Evolutionary conservation across 2,113 vertebrate genomes (phyloP).

Genomic region (Platichthys flesus): DNA sequence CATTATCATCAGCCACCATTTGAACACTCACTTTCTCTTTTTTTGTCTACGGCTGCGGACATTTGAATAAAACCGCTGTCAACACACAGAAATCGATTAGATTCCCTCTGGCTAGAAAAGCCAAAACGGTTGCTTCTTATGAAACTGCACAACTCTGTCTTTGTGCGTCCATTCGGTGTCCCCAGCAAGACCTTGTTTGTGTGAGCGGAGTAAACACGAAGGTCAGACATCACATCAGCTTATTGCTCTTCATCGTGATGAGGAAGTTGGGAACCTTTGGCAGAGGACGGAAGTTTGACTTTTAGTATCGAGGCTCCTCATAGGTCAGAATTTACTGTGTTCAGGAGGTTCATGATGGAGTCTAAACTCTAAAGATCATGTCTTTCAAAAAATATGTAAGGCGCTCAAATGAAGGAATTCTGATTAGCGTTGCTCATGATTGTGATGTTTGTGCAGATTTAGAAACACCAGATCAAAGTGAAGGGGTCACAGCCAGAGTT

Average conservation of each 20-base stretch:
- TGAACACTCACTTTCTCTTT: conserved; percentile 51
- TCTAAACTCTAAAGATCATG: too few species aligned
- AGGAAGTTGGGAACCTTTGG: conserved; percentile 15
- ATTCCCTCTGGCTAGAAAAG: conserved; percentile 56
- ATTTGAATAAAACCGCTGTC: conserved; percentile 74
- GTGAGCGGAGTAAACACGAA: conserved; percentile 34
- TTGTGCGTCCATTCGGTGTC: conserved; percentile 11
- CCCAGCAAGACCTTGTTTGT: conserved; percentile 47
- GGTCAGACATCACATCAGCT: conserved; percentile 27
- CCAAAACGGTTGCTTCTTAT: conserved; percentile 65
- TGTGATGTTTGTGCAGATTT: too few species aligned
- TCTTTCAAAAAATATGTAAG: too few species aligned
- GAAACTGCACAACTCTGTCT: conserved; percentile 42
- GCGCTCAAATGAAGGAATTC: too few species aligned
- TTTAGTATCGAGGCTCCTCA: neutral
- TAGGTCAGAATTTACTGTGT: neutral
- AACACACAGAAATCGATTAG: conserved; percentile 64
- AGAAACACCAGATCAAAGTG: too few species aligned
- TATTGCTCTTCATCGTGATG: conserved; percentile 14
- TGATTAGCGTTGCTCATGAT: too few species aligned
- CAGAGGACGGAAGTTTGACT: neutral
- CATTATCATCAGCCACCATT: conserved; percentile 76
- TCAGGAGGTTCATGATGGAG: neutral
- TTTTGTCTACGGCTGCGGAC: conserved; percentile 46
- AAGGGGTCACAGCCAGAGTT: too few species aligned